Evolutionary conservation across 2,888 invertebrate species (phyloP), one percentile per base, ranked within the genome.

Genomic region (Fabriciana adippe): DNA sequence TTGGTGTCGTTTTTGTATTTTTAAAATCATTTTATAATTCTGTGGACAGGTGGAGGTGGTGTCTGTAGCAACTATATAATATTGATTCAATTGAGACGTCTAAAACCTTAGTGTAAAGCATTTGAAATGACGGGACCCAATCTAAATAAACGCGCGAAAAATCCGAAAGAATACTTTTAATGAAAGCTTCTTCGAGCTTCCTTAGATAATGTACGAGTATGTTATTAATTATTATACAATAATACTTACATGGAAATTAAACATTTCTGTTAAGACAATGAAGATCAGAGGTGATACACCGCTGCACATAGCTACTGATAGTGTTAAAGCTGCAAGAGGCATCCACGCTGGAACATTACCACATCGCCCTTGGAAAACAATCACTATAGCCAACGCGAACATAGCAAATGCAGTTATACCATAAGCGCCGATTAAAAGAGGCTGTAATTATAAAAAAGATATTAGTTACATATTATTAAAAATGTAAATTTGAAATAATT

Each of bases 231-330:
- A 26, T 26, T 18, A 21, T 57, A 3, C 8, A 13, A 50, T 15
- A 18, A 16, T 26, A 64, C 72, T 75, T 60, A 84, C 87, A 73
- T 86, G 85, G 35, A 86, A 86, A 70, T 79, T 83, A 41, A 87
- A 86, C 71, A 83, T 78, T 66, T 87, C 87, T 0, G 86, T 75
- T 80, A 86, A 81, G 4, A 87, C 74, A 16, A 87, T 76, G n/a
- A 77, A 85, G 0, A 84, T 84, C 5, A 86, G 54, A 0, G 84
- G 78, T 0, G 79, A 75, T 0, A 82, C 85, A 11, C 75, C 79
- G 0, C 83, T 79, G 60, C 81, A 85, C 53, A 75, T 77, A 18
- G 74, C 76, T 45, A 83, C 74, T 0, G 71, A 61, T 0, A 81
- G 2, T 35, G 81, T 74, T 60, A 85, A 78, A 35, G 75, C 73